Conservation (phyloP, 2,888 invertebrate genomes). For the Sceliomorpha sp. region DNA sequence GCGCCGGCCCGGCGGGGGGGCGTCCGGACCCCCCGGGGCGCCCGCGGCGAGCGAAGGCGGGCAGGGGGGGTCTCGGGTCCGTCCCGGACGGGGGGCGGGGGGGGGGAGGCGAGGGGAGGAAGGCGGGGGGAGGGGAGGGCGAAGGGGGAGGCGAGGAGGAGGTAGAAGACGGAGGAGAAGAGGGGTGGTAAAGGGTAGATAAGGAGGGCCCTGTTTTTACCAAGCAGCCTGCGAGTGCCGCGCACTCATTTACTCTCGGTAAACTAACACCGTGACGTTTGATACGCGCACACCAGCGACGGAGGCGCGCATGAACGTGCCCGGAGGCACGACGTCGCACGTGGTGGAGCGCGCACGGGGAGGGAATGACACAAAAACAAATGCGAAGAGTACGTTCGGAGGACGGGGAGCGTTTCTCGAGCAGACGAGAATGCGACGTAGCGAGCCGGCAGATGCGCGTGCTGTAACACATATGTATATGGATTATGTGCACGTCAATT, state of each 20-base stretch:
- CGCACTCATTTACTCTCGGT: constrained; percentile 71
- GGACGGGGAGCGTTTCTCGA: neutral
- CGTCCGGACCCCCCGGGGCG: no score
- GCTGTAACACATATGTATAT: neutral
- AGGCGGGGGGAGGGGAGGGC: no score
- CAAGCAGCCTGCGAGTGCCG: constrained; percentile 67
- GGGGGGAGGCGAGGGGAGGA: no score
- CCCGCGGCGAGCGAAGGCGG: no score
- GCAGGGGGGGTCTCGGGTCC: no score
- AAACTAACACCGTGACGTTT: constrained; percentile 57
- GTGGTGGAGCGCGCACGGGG: no score
- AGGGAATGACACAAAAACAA: constrained; percentile 5
- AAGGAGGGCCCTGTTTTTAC: constrained; percentile 72
- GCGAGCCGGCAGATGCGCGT: neutral
- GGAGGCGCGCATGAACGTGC: constrained; percentile 10
- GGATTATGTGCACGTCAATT: neutral
- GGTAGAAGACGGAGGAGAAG: constrained; percentile 42
- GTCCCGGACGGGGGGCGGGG: no score
- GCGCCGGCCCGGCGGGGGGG: no score
- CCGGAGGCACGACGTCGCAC: no score
- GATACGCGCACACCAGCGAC: constrained; percentile 3
- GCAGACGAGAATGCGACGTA: neutral
- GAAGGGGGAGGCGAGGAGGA: no score
- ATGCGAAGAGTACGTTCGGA: constrained; percentile 10
- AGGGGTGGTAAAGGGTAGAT: constrained; percentile 62